Base-by-base conservation (phyloP, 2,888 invertebrate genomes). In the Dermolepida albohirtum region DNA sequence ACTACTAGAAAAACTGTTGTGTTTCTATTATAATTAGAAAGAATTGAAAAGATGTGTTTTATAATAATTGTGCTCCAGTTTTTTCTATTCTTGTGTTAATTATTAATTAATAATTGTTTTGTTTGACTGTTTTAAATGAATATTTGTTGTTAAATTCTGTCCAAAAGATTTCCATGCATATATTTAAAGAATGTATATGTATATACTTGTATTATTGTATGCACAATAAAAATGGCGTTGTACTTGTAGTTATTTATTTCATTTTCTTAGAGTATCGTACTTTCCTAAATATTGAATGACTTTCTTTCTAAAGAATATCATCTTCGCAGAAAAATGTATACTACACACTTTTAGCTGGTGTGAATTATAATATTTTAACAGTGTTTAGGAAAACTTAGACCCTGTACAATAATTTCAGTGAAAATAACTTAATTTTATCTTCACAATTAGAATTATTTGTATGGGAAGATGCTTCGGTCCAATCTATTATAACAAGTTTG, bases 151-250 rank as follows among this genome's bases (percentile, higher is more conserved):
- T 84, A 78, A 82, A 83, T 83, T 83, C 82, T 84, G 83, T 83
- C 83, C 83, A 83, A 80, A 54, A 82, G 79, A 80, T 83, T 83
- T 83, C 81, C 82, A 81, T 80, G 77, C 78, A 80, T 82, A 82
- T 81, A 81, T 82, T 82, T 82, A 82, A 82, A 75, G 82, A 82
- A 81, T 83, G 83, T 84, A 82, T 84, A 83, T 84, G 84, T 84
- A 84, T 82, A 84, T 84, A 84, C 83, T 81, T 83, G 83, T 84
- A 83, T 83, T 82, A 82, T 82, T 82, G 83, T 84, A 84, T 84
- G 83, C 84, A 83, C 84, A 84, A 83, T 83, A 83, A 83, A 83
- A 81, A 82, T 84, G 83, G 82, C 82, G 82, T 83, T 83, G 83
- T 83, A 82, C 73, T 77, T 75, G 75, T 73, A 66, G 34, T 51